phyloP scores from a whole-genome alignment of 2,113 vertebrate species.

The Notiomystis cincta region DNA sequence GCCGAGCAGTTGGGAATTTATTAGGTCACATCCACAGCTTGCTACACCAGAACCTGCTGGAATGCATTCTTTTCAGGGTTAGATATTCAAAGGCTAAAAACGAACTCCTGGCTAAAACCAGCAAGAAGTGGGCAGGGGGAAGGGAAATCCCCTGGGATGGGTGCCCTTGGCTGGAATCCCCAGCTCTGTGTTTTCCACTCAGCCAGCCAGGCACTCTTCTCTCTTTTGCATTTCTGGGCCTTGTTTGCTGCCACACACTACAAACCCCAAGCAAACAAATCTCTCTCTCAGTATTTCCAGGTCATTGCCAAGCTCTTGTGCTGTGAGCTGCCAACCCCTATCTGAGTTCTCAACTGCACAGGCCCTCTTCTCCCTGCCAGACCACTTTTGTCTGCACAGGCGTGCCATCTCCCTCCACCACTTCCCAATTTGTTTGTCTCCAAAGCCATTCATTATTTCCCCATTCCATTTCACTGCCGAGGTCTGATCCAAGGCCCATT shows the following conservation, averaged over 20 bases:
- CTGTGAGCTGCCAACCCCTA: not conserved
- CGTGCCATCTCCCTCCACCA: not conserved
- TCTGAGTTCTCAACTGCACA: not conserved
- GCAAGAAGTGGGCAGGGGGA: not conserved
- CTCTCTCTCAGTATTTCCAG: not conserved
- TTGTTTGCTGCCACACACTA: not conserved
- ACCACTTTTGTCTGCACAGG: not conserved
- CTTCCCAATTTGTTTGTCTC: not conserved
- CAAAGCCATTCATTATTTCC: not conserved
- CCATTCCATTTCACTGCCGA: not conserved
- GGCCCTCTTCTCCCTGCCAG: conserved; percentile 17
- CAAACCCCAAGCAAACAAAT: not conserved
- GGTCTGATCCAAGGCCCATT: not conserved
- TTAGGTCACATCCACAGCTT: not conserved
- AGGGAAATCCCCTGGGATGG: not conserved
- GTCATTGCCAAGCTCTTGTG: not conserved
- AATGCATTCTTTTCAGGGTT: not conserved
- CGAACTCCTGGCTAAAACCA: not conserved
- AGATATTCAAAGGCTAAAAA: not conserved
- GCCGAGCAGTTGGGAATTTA: not conserved
- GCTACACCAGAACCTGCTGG: not conserved
- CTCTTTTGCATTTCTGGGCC: not conserved
- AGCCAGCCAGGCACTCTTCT: not conserved
- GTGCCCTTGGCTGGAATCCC: not conserved
- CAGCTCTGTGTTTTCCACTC: not conserved